Base-by-base conservation (phyloP, 92 coral and sea anemone genomes). In the Meandrina meandrites region DNA sequence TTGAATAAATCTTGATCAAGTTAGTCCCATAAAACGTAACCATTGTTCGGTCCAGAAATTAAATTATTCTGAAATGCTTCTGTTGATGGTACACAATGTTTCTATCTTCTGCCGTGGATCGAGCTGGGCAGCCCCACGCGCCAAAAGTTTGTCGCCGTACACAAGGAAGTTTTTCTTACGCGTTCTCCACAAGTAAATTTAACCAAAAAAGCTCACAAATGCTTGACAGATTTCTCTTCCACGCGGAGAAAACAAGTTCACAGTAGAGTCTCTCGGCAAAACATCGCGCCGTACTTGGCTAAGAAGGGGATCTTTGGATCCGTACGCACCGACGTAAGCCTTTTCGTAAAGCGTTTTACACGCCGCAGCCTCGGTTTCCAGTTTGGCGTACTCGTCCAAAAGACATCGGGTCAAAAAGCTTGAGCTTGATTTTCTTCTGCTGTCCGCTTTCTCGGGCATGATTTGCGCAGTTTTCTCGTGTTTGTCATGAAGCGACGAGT, bases 141-240 rank as follows among this genome's bases (percentile, higher is more conserved):
- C 70, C 31, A 24, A 64, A n/a, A 64, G 8, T 7, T 10, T 27
- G 70, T 66, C 71, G 16, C 71, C 1, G n/a, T n/a, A n/a, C n/a
- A n/a, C n/a, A n/a, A 27, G 71, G 71, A 66, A 36, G 48, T 32
- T 19, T 5, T 35, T 71, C 45, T 16, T 37, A 48, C 11, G 73
- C 13, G 37, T 76, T 31, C 36, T 77, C 81, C 81, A 31, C 22
- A 71, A 19, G 48, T 8, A 37, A 30, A 83, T 45, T 85, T 77
- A 85, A 42, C 88, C 88, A 21, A 85, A 78, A 78, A 85, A 85
- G 76, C 88, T 85, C 32, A 85, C 76, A 76, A 85, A 85, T 34
- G 82, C 88, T 48, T 73, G 82, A 64, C 88, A 85, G 50, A 66
- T 78, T 34, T 77, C 88, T 67, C 82, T 78, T 62, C 88, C 22